Base-by-base conservation (phyloP, 2,888 invertebrate species). In the Eubasilissa splendida region DNA sequence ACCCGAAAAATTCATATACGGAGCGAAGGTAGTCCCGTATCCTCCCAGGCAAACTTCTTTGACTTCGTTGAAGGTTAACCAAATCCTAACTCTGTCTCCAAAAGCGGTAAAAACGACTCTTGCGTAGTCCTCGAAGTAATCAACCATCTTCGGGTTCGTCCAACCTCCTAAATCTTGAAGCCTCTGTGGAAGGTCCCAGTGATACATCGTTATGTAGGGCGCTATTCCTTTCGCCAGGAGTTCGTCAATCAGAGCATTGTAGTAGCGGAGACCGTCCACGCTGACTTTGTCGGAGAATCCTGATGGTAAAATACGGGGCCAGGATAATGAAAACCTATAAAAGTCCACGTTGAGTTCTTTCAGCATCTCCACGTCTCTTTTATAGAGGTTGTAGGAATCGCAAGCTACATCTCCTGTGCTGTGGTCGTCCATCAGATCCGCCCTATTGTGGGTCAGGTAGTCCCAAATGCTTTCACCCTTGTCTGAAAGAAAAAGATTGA, bases 391-490 rank as follows among this genome's bases (percentile, higher is more conserved):
- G 87, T 94, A 95, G 54, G 94, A 93, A 86, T 94, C 93, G 78
- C 92, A 92, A 0, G 94, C 92, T 0, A 93, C 87, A 85, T 94
- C 93, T 0, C 92, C 94, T 52, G 89, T 93, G 9, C 87, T 86
- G 68, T 88, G 88, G 85, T 93, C 92, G 70, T 87, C 87, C 0
- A 94, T 88, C 0, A 89, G 85, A 4, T 92, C 90, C 0, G 91
- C 90, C 66, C 88, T 85, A 5, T 86, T 86, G 84, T 93, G 93
- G 0, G 92, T 91, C 84, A 93, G 92, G 7, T 88, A 88, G 86
- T 95, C 95, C 95, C 94, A 95, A 50, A 94, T 92, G 85, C 90
- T 93, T 84, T 91, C 91, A 1, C 92, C 91, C 88, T 93, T 42
- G 2, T 42, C 42, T 42, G 42, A 42, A 42, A 42, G 1, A 7